Conservation (phyloP, 1,140 invertebrate genomes). For the Heliothis subflexa region DNA sequence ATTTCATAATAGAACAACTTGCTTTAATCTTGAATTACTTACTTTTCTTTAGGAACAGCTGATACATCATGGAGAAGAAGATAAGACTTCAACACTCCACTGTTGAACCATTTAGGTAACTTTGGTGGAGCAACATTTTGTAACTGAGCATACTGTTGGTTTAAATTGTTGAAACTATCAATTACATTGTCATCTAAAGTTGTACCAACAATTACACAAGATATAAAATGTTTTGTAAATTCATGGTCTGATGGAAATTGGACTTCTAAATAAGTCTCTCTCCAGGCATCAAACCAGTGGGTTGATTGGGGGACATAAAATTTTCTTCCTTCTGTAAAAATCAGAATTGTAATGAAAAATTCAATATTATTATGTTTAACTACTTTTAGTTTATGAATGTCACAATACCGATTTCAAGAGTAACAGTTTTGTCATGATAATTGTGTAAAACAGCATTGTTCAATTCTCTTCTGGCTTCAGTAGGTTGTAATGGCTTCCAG, state of each 20-base stretch:
- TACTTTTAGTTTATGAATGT: background rate
- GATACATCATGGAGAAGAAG: conserved; percentile 94
- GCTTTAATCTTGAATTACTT: conserved; percentile 57
- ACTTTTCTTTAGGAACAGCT: conserved; percentile 75
- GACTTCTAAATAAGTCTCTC: conserved; percentile 95
- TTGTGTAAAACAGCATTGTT: conserved; percentile 94
- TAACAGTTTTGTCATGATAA: conserved; percentile 88
- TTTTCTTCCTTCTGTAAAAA: conserved; percentile 82
- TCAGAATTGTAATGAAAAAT: too few species aligned
- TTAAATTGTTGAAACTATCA: conserved; percentile 91
- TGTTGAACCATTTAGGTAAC: conserved; percentile 96
- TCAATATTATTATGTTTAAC: too few species aligned
- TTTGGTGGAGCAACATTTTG: conserved; percentile 91
- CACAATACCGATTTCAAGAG: conserved; percentile 68
- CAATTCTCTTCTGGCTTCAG: too few species aligned
- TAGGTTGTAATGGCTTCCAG: too few species aligned
- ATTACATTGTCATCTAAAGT: conserved; percentile 93
- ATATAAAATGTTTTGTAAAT: conserved; percentile 97
- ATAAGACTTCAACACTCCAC: conserved; percentile 94
- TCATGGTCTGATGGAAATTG: conserved; percentile 97
- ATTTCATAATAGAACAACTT: background rate
- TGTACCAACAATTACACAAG: conserved; percentile 95
- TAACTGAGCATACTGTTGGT: conserved; percentile 92
- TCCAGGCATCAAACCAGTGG: conserved; percentile 99
- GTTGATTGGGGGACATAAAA: conserved; percentile 91